Evolutionary conservation across 2,113 vertebrate genomes (phyloP), one percentile per base, ranked within the genome.

Genomic region (Carassius auratus): DNA sequence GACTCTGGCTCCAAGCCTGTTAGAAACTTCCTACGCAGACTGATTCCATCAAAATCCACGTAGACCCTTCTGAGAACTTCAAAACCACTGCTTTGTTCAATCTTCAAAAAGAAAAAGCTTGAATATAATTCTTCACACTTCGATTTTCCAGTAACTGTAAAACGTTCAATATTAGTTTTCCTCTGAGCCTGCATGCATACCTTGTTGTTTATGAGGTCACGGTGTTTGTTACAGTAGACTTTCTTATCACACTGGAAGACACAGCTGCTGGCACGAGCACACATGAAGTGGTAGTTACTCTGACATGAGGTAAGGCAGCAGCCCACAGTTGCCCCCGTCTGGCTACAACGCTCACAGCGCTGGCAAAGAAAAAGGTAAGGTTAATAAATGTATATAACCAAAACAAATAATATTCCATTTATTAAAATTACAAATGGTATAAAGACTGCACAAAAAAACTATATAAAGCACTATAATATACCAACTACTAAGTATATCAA

Each of bases 271-370:
- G 93, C 92, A 36, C 96, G 96, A 57, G 97, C 97, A 0, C 97
- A 98, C 97, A 97, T 97, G 92, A 97, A 98, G 92, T 98, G 97
- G 90, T 95, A 98, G 86, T 97, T 98, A 91, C 97, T 96, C 91
- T 96, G 95, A 88, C 97, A 98, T n/a, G 96, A 96, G 42, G 95
- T 90, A 0, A 98, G 94, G 88, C 96, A 98, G 90, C 97, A 98
- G 89, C 97, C 97, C 66, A 98, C 97, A 0, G 97, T 98, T n/a
- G 97, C 97, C 0, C 97, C 97, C 0, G 95, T 92, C 87, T 96
- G 96, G 71, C 94, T 90, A 81, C 97, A 98, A 55, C 92, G 91
- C 89, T 98, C 97, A 85, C 97, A 98, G 15, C 97, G 95, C 97
- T 98, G 91, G 1, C 81, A n/a, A 81, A 50, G 30, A 7, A 7